A percentile compares a stretch with the other conserved stretches of the same genome.
Evolutionary conservation across 2,888 invertebrate genomes (phyloP).

Genomic region (Marronus borbonicus): DNA sequence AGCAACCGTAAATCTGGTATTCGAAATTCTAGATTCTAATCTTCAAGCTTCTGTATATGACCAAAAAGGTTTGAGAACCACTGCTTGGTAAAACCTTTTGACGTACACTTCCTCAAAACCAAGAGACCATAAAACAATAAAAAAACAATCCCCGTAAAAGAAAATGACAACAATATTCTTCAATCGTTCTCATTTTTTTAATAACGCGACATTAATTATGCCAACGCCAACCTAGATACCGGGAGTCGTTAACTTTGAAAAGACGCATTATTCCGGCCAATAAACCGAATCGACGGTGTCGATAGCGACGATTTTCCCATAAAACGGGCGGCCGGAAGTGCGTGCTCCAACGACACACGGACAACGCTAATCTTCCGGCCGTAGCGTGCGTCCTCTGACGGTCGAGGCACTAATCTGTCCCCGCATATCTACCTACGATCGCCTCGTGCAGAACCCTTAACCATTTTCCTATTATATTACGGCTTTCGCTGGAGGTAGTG

Average conservation of each 20-base stretch:
- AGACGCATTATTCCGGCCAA: conserved; percentile 28
- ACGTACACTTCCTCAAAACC: too few species aligned
- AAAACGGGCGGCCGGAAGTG: conserved; percentile 62
- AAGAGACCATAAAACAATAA: not conserved
- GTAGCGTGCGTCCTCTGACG: conserved; percentile 65
- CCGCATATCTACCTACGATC: conserved; percentile 61
- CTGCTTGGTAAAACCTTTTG: too few species aligned
- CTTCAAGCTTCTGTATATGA: too few species aligned
- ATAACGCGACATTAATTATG: conserved; percentile 31
- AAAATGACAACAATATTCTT: conserved; percentile 39
- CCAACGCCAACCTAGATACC: conserved; percentile 33
- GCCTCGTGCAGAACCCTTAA: conserved; percentile 22
- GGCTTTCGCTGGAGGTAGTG: not conserved
- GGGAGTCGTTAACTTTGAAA: conserved; percentile 36
- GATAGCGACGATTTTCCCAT: conserved; percentile 53
- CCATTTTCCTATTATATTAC: conserved; percentile 14
- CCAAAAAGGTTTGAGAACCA: too few species aligned
- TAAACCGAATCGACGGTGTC: not conserved
- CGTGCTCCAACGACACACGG: conserved; percentile 66
- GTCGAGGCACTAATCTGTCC: conserved; percentile 61
- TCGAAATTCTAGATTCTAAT: too few species aligned
- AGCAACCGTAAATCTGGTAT: too few species aligned
- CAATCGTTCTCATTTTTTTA: conserved; percentile 6
- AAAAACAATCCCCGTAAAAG: not conserved
- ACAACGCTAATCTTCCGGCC: conserved; percentile 68